Evolutionary conservation across 2,113 vertebrate species (phyloP).

Genomic region (Chaetodon trifascialis): DNA sequence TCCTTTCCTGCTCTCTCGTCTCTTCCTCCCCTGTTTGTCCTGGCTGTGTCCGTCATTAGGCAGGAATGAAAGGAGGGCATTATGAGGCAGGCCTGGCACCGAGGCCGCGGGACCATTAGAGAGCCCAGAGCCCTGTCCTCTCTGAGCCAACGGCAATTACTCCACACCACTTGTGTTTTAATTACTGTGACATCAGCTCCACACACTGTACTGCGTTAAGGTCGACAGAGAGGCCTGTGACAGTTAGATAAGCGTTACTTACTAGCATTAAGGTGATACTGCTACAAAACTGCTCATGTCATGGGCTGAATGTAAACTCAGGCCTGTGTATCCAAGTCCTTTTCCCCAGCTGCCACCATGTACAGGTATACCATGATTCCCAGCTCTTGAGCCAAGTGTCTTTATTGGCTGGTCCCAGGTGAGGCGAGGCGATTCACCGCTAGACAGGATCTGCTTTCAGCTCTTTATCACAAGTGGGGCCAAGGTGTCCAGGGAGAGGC

Average conservation of each 20-base stretch:
- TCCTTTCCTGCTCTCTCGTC: conserved; percentile 24
- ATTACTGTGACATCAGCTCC: conserved; percentile 71
- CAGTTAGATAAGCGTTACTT: conserved; percentile 1
- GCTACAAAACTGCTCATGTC: neutral
- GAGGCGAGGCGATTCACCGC: conserved; percentile 62
- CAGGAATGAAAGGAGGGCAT: conserved; percentile 74
- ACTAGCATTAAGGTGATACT: neutral
- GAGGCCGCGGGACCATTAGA: conserved; percentile 55
- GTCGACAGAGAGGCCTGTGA: conserved; percentile 20
- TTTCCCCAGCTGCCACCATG: conserved; percentile 13
- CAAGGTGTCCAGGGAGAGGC: conserved; percentile 74
- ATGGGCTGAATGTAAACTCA: conserved; percentile 5
- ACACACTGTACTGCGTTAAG: conserved; percentile 37
- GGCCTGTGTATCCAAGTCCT: conserved; percentile 11
- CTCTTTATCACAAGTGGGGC: conserved; percentile 80
- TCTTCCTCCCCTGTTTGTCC: conserved; percentile 50
- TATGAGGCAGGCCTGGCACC: conserved; percentile 71
- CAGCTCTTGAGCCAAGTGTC: conserved; percentile 60
- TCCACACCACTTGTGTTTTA: conserved; percentile 64
- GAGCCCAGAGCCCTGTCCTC: conserved; percentile 41
- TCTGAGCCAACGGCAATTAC: conserved; percentile 67
- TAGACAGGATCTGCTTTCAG: conserved; percentile 81
- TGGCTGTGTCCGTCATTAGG: conserved; percentile 60
- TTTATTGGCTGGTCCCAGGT: conserved; percentile 72
- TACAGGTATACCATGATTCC: conserved; percentile 59